phyloP scores from a whole-genome alignment of 2,888 invertebrate species.

The Ptilodon capucinus region DNA sequence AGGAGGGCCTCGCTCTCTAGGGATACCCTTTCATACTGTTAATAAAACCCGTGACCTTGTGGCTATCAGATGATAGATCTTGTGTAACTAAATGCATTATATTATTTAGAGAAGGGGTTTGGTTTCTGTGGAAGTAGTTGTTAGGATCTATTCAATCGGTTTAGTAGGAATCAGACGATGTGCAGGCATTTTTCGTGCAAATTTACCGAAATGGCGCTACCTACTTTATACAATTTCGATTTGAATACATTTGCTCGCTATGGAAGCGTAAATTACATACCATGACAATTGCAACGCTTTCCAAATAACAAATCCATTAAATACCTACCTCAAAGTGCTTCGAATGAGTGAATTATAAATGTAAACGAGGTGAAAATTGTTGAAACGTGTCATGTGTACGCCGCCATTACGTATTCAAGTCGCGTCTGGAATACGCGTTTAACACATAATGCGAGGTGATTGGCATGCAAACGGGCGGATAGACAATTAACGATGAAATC shows the following conservation, averaged over 20 bases:
- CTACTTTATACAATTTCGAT: too few species aligned
- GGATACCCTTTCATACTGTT: slow-evolving; percentile 58
- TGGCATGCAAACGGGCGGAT: slow-evolving; percentile 46
- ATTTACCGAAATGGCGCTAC: too few species aligned
- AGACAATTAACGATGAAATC: slow-evolving; percentile 28
- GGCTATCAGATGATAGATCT: slow-evolving; percentile 32
- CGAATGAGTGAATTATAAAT: neutral
- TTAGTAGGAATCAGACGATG: too few species aligned
- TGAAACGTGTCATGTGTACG: neutral
- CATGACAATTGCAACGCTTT: neutral
- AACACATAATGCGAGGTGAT: slow-evolving; percentile 52
- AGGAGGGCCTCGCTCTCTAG: slow-evolving; percentile 36
- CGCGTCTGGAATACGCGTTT: slow-evolving; percentile 48
- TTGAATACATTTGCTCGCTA: too few species aligned
- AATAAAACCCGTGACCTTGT: slow-evolving; percentile 68
- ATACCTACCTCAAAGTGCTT: too few species aligned
- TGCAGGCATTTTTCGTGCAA: too few species aligned
- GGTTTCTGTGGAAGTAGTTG: neutral
- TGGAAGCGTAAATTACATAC: too few species aligned
- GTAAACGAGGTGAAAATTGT: neutral
- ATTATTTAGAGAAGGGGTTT: neutral
- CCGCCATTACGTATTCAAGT: slow-evolving; percentile 38
- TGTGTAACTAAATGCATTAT: neutral
- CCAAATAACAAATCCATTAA: neutral
- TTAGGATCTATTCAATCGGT: too few species aligned